Evolutionary conservation across 1,140 invertebrate species (phyloP).

Genomic region (Zelostemma sp.): DNA sequence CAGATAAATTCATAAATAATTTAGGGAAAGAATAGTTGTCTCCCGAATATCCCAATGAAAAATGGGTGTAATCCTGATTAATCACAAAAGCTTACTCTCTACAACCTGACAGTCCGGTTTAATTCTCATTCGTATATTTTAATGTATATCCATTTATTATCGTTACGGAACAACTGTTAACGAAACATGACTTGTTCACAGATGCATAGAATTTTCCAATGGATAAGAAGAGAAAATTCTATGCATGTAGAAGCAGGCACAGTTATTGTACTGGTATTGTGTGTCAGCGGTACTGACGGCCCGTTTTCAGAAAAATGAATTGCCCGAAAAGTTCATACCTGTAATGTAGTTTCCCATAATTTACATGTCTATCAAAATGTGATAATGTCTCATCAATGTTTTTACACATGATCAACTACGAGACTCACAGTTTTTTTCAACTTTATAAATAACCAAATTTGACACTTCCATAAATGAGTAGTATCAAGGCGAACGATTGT

Average conservation of each 20-base stretch:
- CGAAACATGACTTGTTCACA: slow-evolving; percentile 23
- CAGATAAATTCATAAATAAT: no score
- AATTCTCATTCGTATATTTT: neutral
- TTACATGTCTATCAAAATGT: neutral
- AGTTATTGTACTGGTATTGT: slow-evolving; percentile 1
- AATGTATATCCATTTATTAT: slow-evolving; percentile 3
- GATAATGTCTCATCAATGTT: neutral
- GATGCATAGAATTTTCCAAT: slow-evolving; percentile 46
- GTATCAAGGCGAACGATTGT: no score
- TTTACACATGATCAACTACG: no score
- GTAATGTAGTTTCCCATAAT: neutral
- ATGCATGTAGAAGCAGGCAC: slow-evolving; percentile 32
- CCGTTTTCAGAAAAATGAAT: slow-evolving; percentile 6
- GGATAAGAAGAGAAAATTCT: slow-evolving; percentile 39
- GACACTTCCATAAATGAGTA: no score
- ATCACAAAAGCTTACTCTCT: no score
- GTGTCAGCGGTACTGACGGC: neutral
- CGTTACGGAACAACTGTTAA: neutral
- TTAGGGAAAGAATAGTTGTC: no score
- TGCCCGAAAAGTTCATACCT: neutral
- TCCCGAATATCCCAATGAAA: no score
- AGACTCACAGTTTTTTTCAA: no score
- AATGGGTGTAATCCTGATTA: no score
- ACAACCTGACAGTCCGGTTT: neutral
- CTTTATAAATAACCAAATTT: no score